A percentile compares a stretch with the other conserved stretches of the same genome.
Conservation (phyloP, 2,888 invertebrate genomes). For the Cerceris ruficornis region DNA sequence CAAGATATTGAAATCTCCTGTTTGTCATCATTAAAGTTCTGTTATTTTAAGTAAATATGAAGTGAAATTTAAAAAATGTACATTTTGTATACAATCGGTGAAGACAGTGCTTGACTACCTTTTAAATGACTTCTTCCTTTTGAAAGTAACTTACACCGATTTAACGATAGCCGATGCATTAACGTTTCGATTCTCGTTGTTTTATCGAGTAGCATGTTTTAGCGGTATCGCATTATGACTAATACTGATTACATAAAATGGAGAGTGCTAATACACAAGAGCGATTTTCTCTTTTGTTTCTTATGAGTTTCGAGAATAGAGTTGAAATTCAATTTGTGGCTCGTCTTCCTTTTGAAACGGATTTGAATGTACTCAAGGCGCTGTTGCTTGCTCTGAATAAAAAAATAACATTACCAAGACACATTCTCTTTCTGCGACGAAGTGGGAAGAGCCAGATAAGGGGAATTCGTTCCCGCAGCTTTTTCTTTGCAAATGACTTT, state of each 20-base stretch:
- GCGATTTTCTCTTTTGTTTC: constrained; percentile 5
- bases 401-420: background rate
- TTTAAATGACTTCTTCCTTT: too few species aligned
- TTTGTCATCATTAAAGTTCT: too few species aligned
- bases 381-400: background rate
- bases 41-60: too few species aligned
- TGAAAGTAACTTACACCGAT: too few species aligned
- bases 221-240: background rate
- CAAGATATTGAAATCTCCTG: too few species aligned
- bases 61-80: too few species aligned
- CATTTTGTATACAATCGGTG: too few species aligned
- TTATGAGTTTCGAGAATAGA: background rate
- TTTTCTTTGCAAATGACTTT: background rate
- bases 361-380: constrained; percentile 4
- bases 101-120: too few species aligned
- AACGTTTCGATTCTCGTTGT: background rate
- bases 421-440: background rate
- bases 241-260: background rate
- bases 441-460: background rate
- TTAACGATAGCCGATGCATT: too few species aligned
- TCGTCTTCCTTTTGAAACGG: constrained; percentile 2
- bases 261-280: constrained; percentile 2
- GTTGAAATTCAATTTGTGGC: constrained; percentile 16
- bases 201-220: background rate
- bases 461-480: background rate